These are phyloP conservation scores for Toxotes jaculatrix DNA, from an alignment of 2,113 vertebrate genomes.

Conservation along the genomic window DNA sequence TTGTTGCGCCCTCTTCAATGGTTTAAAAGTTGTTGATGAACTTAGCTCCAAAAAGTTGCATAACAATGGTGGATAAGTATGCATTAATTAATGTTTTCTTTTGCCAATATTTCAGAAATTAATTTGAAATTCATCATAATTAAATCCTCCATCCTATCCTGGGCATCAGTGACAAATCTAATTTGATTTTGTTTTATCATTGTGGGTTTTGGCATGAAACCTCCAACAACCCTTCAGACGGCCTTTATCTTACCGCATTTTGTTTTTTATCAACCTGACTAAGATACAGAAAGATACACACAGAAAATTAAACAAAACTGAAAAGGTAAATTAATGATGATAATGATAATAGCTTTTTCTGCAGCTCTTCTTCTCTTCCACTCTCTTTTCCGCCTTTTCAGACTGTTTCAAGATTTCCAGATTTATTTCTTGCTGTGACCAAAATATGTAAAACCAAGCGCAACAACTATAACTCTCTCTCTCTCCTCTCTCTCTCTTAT, in stretches of 20 bases:
- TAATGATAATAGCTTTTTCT: background rate
- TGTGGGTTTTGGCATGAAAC: conserved; percentile 14
- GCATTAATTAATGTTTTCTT: too few relatives aligned
- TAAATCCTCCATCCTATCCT: background rate
- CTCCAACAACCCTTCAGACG: background rate
- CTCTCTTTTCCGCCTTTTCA: background rate
- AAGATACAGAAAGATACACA: background rate
- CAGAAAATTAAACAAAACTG: background rate
- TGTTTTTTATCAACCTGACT: conserved; percentile 1
- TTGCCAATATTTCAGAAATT: too few relatives aligned
- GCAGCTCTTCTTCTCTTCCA: too few relatives aligned
- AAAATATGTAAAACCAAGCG: background rate
- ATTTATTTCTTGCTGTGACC: background rate
- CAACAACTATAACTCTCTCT: background rate
- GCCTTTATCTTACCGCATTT: conserved; percentile 17
- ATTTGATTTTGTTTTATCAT: background rate
- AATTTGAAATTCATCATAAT: background rate
- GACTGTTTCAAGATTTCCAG: background rate
- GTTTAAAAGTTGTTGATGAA: too few relatives aligned
- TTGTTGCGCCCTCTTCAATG: too few relatives aligned
- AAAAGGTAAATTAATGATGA: background rate
- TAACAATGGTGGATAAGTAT: too few relatives aligned
- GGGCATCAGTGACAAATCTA: background rate
- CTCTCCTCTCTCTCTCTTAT: too few relatives aligned
- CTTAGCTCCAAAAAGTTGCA: too few relatives aligned